Base-by-base conservation (phyloP, 2,113 vertebrate genomes). In the Atractosteus spatula region DNA sequence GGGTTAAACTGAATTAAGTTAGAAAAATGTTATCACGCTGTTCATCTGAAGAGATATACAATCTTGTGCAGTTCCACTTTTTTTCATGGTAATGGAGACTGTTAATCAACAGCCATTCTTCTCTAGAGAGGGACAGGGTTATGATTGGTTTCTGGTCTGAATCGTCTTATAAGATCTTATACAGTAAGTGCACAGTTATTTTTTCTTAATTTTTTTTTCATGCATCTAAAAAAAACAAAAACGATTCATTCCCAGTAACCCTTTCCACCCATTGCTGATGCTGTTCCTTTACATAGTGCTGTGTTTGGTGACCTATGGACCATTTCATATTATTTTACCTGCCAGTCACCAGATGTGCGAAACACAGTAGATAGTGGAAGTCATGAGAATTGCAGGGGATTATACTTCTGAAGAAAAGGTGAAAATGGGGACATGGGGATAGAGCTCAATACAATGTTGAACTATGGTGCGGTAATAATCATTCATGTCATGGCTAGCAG, bases 381-480 rank as follows among this genome's bases (percentile, higher is more conserved):
- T 62, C 29, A 29, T 29, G 51, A 67, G 66, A 41, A 67, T 78
- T 79, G 62, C 6, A 17, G 17, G 68, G 71, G 77, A 70, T 80
- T 70, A 41, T 29, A 29, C 29, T 29, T 29, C 29, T 63, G 65
- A 73, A 69, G 77, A 71, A 82, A 80, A 81, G 75, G 72, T 63
- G 3, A 69, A 77, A 83, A 85, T 84, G 85, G 56, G 54, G 45
- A 42, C 47, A 11, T 13, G 62, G 12, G 63, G 44, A 47, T 16
- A 63, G 66, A 65, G 44, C 63, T 72, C 44, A 29, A 68, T 44
- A 68, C 29, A 45, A 5, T 68, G 62, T 76, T 71, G 63, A 55
- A 29, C 29, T 29, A 29, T 29, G 74, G 70, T 80, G 82, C 82
- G 83, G 85, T 85, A 86, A 16, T 45, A 51, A 14, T 41, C 65